Percentiles rank a stretch among this genome's conserved stretches.
These are phyloP conservation scores for Neria commutata DNA, from an alignment of 2,888 invertebrate genomes.

Conservation along the genomic window DNA sequence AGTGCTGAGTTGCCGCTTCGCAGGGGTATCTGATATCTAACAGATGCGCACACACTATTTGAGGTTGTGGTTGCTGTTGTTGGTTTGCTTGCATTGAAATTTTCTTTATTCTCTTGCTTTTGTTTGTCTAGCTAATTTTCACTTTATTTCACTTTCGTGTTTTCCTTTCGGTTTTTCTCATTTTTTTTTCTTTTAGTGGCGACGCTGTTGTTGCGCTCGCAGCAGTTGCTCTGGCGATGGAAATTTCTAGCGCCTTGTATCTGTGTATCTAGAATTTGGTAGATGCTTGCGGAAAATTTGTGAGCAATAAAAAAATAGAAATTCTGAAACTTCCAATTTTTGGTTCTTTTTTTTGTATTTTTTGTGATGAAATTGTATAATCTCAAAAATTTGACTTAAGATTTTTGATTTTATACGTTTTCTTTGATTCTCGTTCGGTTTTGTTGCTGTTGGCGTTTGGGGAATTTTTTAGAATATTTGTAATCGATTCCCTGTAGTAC, in stretches of 20 bases:
- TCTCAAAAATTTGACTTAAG: conserved; percentile 5
- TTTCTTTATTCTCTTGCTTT: not conserved
- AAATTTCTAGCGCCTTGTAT: not conserved
- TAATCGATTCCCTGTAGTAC: not conserved
- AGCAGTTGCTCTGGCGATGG: not conserved
- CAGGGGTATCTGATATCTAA: too few species aligned
- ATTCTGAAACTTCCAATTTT: conserved; percentile 1
- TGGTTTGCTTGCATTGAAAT: not conserved
- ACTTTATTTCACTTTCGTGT: not conserved
- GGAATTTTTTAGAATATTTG: not conserved
- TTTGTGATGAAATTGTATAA: not conserved
- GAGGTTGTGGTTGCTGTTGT: too few species aligned
- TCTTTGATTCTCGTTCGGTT: too few species aligned
- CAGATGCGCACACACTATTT: too few species aligned
- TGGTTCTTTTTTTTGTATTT: not conserved
- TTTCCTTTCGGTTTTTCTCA: not conserved
- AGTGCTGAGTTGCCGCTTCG: too few species aligned
- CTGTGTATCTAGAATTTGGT: not conserved
- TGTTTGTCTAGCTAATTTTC: not conserved
- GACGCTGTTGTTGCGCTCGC: not conserved
- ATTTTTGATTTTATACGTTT: conserved; percentile 13
- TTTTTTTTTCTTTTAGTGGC: not conserved
- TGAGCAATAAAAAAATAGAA: not conserved
- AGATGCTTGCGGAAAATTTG: not conserved
- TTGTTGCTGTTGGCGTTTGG: conserved; percentile 14